Evolutionary conservation across 2,888 invertebrate species (phyloP), one percentile per base, ranked within the genome.

Genomic region (Athalia circularis): DNA sequence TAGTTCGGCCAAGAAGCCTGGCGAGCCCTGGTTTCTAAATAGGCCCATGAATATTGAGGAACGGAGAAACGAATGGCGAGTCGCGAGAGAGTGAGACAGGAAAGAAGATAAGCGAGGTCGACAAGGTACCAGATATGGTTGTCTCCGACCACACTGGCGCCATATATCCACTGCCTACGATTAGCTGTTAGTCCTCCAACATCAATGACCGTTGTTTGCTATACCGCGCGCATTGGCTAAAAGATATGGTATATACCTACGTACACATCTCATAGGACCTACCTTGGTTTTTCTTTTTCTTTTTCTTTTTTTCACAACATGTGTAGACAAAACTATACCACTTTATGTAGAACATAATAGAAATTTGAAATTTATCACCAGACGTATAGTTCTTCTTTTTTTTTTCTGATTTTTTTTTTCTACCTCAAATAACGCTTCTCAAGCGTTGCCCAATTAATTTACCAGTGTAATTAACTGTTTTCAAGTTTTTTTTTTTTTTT

Each of bases 61-160:
- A 72, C 72, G 72, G 72, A 72, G 72, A 77, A 67, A 47, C 77
- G 57, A 77, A 67, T 59, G 67, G 65, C 77, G 67, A 67, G 65
- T 77, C 67, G 79, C 77, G 79, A 79, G 81, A 82, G 82, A 81
- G 84, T 82, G 85, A 84, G 81, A 82, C 83, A 87, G 85, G 77
- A 72, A 84, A 84, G 86, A 84, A 81, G 81, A 81, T 81, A 86
- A 85, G 87, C 90, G 90, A 90, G 90, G 90, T 90, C 89, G 89
- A 87, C 90, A 86, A 89, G 90, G 87, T 90, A 88, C 90, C 89
- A 87, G 89, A 89, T 90, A 90, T 90, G 89, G 90, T 89, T 72
- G 72, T 72, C 72, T 72, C 72, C 72, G 87, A 86, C 86, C 88
- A 62, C 85, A 85, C 85, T 86, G 86, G 85, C 86, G 85, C 83